Conservation (phyloP, 35 echinoderm and acorn worm genomes). For the Lytechinus pictus region DNA sequence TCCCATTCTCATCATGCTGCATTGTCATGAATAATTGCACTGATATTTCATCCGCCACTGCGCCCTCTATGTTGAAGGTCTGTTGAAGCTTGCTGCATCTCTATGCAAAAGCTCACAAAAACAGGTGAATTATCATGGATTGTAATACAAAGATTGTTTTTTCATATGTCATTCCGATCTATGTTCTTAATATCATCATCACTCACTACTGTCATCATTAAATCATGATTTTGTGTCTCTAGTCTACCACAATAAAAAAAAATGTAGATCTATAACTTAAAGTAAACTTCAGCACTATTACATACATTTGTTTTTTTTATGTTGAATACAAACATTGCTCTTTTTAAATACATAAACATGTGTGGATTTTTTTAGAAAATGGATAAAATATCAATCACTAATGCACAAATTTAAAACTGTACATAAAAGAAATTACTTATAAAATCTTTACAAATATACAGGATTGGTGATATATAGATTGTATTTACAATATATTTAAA, state of each 20-base stretch:
- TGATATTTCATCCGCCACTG: too few relatives aligned
- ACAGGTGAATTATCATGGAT: too few relatives aligned
- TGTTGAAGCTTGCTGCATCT: too few relatives aligned
- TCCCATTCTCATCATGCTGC: too few relatives aligned
- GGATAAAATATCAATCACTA: neutral
- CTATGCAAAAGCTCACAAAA: too few relatives aligned
- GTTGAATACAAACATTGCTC: neutral
- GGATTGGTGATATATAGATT: neutral
- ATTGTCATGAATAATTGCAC: too few relatives aligned
- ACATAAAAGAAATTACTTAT: neutral
- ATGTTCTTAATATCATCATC: too few relatives aligned
- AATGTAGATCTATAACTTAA: neutral
- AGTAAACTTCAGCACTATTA: neutral
- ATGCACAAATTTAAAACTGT: neutral
- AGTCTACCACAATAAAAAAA: neutral
- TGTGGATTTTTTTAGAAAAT: neutral
- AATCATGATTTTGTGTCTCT: too few relatives aligned
- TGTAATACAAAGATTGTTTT: too few relatives aligned
- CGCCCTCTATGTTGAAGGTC: too few relatives aligned
- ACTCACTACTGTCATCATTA: too few relatives aligned
- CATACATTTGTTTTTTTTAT: neutral
- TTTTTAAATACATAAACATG: neutral
- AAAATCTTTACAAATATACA: neutral
- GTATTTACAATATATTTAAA: neutral
- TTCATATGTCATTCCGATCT: too few relatives aligned